These are phyloP conservation scores for Drosophila formosana DNA, from an alignment of 2,888 invertebrate genomes.

Conservation along the genomic window DNA sequence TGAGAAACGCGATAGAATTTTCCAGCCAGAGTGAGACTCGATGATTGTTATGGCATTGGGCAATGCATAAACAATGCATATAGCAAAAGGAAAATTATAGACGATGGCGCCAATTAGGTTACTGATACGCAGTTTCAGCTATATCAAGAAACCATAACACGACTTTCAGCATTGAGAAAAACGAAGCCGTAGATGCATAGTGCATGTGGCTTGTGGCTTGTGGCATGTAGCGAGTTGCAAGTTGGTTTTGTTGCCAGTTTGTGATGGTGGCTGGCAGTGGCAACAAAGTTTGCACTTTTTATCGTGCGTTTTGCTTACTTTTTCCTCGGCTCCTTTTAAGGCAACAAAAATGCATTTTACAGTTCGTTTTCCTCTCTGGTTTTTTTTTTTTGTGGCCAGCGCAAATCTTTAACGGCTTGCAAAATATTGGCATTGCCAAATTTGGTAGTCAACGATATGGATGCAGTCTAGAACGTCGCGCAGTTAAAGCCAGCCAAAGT, in stretches of 20 bases:
- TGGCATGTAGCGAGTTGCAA: not conserved
- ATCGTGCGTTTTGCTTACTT: conserved; percentile 71
- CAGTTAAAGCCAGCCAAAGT: not conserved
- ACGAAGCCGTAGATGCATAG: conserved; percentile 6
- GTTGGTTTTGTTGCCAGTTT: conserved; percentile 10
- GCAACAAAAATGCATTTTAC: conserved; percentile 74
- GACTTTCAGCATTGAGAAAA: conserved; percentile 19
- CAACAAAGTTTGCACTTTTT: conserved; percentile 69
- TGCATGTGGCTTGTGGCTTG: not conserved
- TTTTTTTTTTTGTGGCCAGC: conserved; percentile 18
- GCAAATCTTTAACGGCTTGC: conserved; percentile 75
- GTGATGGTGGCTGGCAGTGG: conserved; percentile 22
- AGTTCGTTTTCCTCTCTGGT: conserved; percentile 35
- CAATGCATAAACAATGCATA: conserved; percentile 39
- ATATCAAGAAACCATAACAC: conserved; percentile 30
- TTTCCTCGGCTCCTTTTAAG: conserved; percentile 70
- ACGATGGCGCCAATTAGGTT: conserved; percentile 31
- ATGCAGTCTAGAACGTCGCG: conserved; percentile 47
- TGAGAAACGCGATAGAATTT: conserved; percentile 21
- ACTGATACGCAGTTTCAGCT: conserved; percentile 27
- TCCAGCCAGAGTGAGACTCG: conserved; percentile 23
- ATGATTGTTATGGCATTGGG: conserved; percentile 32
- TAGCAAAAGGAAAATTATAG: conserved; percentile 41
- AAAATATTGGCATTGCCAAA: conserved; percentile 75
- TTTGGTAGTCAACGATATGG: conserved; percentile 54